phyloP scores from a whole-genome alignment of 2,888 invertebrate genomes.

The Cybosia mesomella region DNA sequence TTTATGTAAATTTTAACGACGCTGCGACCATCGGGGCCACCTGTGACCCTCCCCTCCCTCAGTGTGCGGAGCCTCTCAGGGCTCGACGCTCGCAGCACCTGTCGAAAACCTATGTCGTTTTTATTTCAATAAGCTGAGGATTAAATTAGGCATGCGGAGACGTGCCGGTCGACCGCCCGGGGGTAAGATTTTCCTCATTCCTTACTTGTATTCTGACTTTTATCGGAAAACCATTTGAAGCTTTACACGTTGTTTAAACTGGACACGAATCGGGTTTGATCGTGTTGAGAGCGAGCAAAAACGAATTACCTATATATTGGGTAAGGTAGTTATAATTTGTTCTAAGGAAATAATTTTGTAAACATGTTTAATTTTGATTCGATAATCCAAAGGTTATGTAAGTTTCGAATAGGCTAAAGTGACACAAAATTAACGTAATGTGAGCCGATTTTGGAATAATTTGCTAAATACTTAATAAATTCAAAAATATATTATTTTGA shows the following conservation, averaged over 20 bases:
- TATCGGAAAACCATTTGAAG: slow-evolving; percentile 54
- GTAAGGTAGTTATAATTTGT: neutral
- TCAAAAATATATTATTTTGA: neutral
- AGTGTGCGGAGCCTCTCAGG: slow-evolving; percentile 28
- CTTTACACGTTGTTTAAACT: slow-evolving; percentile 46
- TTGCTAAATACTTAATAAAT: neutral
- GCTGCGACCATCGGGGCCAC: slow-evolving; percentile 86
- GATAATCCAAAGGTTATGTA: neutral
- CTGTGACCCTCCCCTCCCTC: slow-evolving; percentile 77
- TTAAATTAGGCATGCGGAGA: slow-evolving; percentile 85
- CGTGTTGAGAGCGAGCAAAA: slow-evolving; percentile 23
- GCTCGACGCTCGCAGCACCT: slow-evolving; percentile 76
- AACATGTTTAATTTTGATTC: neutral
- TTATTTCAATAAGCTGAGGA: slow-evolving; percentile 86
- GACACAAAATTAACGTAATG: neutral
- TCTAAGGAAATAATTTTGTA: neutral
- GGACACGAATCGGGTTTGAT: slow-evolving; percentile 43
- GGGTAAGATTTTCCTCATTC: slow-evolving; percentile 65
- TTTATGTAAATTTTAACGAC: slow-evolving; percentile 88
- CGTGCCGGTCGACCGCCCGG: slow-evolving; percentile 61
- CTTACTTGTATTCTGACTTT: slow-evolving; percentile 56
- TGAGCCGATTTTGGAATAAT: neutral
- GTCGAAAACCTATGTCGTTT: slow-evolving; percentile 87
- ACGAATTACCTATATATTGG: neutral
- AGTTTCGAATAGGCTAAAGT: too few species aligned